phyloP scores from a whole-genome alignment of 2,797 vertebrate genomes.

The Carduelis carduelis region DNA sequence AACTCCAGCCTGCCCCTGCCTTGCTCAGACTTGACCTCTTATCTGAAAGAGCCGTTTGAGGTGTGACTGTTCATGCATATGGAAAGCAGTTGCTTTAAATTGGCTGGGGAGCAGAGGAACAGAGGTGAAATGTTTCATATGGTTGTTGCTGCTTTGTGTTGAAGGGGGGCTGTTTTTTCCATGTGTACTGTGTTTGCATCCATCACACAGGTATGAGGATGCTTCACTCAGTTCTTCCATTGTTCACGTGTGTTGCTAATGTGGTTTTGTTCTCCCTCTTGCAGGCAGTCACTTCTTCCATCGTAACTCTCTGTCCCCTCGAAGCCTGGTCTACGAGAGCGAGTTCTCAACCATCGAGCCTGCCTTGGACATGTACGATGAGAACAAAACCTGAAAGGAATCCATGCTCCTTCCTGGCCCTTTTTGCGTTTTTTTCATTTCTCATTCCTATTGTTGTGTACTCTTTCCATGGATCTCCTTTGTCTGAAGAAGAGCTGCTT shows the following conservation, averaged over 20 bases:
- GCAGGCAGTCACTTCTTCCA: constrained; percentile 89
- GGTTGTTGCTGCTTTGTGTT: background rate
- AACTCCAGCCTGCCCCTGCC: background rate
- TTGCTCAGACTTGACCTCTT: constrained; percentile 14
- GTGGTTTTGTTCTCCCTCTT: constrained; percentile 48
- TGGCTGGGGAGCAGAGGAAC: background rate
- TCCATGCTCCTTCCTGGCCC: constrained; percentile 62
- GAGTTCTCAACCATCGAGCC: constrained; percentile 92
- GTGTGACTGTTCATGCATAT: background rate
- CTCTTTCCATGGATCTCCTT: constrained; percentile 76
- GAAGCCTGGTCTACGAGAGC: constrained; percentile 87
- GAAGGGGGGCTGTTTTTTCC: background rate
- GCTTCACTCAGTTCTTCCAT: background rate
- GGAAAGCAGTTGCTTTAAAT: background rate
- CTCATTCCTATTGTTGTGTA: constrained; percentile 75
- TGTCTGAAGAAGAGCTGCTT: constrained; percentile 76
- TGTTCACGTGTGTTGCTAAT: background rate
- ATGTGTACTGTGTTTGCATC: background rate
- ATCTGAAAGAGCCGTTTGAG: background rate
- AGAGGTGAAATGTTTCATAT: background rate
- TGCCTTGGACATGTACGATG: constrained; percentile 89
- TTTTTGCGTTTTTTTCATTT: constrained; percentile 73
- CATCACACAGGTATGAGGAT: rapidly evolving
- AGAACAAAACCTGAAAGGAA: constrained; percentile 92
- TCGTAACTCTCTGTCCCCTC: constrained; percentile 86